Conservation (phyloP, 2,113 vertebrate genomes). For the Setophaga coronata region DNA sequence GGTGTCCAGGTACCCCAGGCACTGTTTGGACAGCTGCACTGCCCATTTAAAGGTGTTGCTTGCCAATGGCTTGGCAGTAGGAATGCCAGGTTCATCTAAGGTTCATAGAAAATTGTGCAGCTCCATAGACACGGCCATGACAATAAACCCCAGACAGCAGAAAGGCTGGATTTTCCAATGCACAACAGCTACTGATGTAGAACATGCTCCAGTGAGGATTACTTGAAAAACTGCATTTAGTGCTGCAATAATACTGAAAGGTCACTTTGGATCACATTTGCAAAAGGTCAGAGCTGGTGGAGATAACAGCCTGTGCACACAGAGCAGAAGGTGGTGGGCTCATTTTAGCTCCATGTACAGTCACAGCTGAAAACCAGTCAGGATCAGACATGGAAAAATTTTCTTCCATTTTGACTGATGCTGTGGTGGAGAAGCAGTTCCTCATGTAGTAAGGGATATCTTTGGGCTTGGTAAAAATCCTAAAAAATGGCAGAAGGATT, state of each 20-base stretch:
- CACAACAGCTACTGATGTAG: not conserved
- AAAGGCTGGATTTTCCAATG: not conserved
- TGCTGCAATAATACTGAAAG: conserved; percentile 60
- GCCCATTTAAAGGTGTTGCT: conserved; percentile 66
- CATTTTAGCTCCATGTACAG: not conserved
- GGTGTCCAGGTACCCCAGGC: conserved; percentile 67
- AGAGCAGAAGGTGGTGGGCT: not conserved
- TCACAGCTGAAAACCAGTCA: not conserved
- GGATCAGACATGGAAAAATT: not conserved
- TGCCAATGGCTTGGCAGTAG: conserved; percentile 23
- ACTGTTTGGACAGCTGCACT: conserved; percentile 82
- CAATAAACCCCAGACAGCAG: not conserved
- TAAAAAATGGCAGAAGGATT: not conserved
- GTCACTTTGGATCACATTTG: conserved; percentile 54
- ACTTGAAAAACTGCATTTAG: conserved; percentile 32
- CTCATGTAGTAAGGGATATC: not conserved
- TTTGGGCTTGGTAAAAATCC: not conserved
- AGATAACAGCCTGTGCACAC: conserved; percentile 27
- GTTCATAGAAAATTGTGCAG: not conserved
- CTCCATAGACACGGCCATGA: not conserved
- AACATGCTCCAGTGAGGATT: conserved; percentile 43
- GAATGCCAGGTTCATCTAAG: not conserved
- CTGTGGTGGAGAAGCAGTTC: not conserved
- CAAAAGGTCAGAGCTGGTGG: conserved; percentile 55
- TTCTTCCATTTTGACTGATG: not conserved